phyloP scores from a whole-genome alignment of 2,113 vertebrate genomes.

The Prochilodus magdalenae region DNA sequence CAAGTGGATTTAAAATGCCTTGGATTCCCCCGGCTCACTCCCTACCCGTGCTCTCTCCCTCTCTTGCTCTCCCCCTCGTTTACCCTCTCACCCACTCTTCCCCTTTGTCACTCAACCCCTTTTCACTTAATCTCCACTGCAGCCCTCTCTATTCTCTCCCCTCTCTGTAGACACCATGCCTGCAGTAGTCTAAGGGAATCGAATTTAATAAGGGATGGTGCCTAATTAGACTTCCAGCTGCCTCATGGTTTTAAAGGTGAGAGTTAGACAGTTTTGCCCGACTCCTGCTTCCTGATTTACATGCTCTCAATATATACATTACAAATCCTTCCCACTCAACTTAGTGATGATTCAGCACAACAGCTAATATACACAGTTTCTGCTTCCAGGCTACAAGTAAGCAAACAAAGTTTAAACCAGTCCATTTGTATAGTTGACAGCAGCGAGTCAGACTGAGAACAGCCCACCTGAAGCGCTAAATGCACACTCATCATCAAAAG shows the following conservation, averaged over 20 bases:
- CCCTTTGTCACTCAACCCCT: neutral
- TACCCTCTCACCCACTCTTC: constrained; percentile 26
- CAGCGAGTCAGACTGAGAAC: too few relatives aligned
- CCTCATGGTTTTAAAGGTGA: neutral
- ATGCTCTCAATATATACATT: neutral
- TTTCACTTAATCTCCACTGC: neutral
- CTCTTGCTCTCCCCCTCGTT: constrained; percentile 31
- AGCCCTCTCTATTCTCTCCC: neutral
- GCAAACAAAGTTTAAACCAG: too few relatives aligned
- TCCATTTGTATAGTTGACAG: too few relatives aligned
- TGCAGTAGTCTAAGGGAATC: neutral
- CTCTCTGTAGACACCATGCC: neutral
- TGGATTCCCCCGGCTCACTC: constrained; percentile 49
- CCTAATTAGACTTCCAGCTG: constrained; percentile 1
- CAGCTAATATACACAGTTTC: too few relatives aligned
- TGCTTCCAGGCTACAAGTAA: too few relatives aligned
- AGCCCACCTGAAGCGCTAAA: too few relatives aligned
- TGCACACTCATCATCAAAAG: too few relatives aligned
- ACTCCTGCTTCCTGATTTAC: neutral
- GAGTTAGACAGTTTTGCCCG: neutral
- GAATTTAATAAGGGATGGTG: neutral
- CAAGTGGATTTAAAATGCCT: constrained; percentile 61
- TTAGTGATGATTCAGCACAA: too few relatives aligned
- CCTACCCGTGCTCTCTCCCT: constrained; percentile 2
- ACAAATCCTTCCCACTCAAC: neutral